phyloP scores from a whole-genome alignment of 2,797 vertebrate genomes.

The Melanotaenia nigrans region DNA sequence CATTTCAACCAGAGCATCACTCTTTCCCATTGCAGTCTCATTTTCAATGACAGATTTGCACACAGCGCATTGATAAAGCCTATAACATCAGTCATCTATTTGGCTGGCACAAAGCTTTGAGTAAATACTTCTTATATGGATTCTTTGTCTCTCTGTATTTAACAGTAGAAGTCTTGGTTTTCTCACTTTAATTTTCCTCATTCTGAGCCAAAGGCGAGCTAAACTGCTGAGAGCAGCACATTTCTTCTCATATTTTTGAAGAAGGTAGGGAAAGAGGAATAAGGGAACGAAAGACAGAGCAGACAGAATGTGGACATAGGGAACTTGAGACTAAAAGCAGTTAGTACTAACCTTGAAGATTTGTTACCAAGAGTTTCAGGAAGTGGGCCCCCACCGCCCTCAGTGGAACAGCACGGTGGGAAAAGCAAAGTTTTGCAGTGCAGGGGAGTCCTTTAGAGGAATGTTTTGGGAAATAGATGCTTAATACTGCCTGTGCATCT shows the following conservation, averaged over 20 bases:
- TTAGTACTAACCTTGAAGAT: slow-evolving; percentile 47
- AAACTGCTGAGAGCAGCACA: slow-evolving; percentile 44
- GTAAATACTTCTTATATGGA: not conserved
- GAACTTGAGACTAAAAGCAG: slow-evolving; percentile 31
- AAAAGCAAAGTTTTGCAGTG: not conserved
- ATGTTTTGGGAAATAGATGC: not conserved
- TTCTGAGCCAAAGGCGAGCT: slow-evolving; percentile 7
- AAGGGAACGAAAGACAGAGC: slow-evolving; percentile 11
- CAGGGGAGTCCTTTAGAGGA: not conserved
- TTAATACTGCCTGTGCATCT: not conserved
- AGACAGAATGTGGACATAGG: slow-evolving; percentile 20
- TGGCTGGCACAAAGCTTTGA: slow-evolving; percentile 24
- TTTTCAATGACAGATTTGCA: slow-evolving; percentile 26
- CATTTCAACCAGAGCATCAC: slow-evolving; percentile 3
- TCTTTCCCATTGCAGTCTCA: slow-evolving; percentile 34
- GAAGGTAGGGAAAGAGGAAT: slow-evolving; percentile 22
- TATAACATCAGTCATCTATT: slow-evolving; percentile 17
- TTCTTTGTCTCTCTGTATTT: slow-evolving; percentile 10
- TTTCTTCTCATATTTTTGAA: slow-evolving; percentile 33
- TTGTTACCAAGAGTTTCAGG: slow-evolving; percentile 44
- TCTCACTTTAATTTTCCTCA: slow-evolving; percentile 28
- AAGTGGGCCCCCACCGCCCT: slow-evolving; percentile 27
- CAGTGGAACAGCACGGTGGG: slow-evolving; percentile 4
- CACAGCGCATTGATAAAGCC: slow-evolving; percentile 27
- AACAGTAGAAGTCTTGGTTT: slow-evolving; percentile 2